A percentile compares a stretch with the other conserved stretches of the same genome.
Evolutionary conservation across 2,113 vertebrate genomes (phyloP).

Genomic region (Thymallus thymallus): DNA sequence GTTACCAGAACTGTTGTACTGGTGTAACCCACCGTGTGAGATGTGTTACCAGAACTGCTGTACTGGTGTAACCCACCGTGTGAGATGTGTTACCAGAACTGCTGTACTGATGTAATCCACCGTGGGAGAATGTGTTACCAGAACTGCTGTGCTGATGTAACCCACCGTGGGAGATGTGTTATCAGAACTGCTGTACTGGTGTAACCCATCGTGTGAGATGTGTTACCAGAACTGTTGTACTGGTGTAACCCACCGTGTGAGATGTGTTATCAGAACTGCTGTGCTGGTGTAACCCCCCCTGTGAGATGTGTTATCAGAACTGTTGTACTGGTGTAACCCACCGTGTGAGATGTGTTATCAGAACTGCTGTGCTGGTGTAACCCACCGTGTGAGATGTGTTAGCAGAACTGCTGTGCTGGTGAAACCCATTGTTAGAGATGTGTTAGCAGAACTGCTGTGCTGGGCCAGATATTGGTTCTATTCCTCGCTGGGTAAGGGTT

Average conservation of each 20-base stretch:
- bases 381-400: too few relatives aligned
- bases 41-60: conserved; percentile 31
- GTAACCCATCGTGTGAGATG: background rate
- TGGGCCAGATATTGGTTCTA: background rate
- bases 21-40: background rate
- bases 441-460: conserved; percentile 31
- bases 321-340: too few relatives aligned
- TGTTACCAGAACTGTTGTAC: conserved; percentile 29
- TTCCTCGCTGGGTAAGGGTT: conserved; percentile 8
- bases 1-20: conserved; percentile 27
- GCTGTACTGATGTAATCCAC: background rate
- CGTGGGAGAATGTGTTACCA: conserved; percentile 27
- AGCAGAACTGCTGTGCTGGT: too few relatives aligned
- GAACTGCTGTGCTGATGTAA: background rate
- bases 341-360: too few relatives aligned
- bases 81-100: conserved; percentile 30
- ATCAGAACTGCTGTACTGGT: conserved; percentile 23
- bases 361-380: too few relatives aligned
- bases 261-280: too few relatives aligned
- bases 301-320: too few relatives aligned
- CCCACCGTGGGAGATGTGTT: conserved; percentile 4
- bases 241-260: too few relatives aligned
- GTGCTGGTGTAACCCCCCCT: too few relatives aligned
- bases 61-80: too few relatives aligned
- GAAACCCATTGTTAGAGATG: background rate